A percentile compares a stretch with the other conserved stretches of the same genome.
Evolutionary conservation across 2,113 vertebrate species (phyloP).

Genomic region (Zonotrichia leucophrys): DNA sequence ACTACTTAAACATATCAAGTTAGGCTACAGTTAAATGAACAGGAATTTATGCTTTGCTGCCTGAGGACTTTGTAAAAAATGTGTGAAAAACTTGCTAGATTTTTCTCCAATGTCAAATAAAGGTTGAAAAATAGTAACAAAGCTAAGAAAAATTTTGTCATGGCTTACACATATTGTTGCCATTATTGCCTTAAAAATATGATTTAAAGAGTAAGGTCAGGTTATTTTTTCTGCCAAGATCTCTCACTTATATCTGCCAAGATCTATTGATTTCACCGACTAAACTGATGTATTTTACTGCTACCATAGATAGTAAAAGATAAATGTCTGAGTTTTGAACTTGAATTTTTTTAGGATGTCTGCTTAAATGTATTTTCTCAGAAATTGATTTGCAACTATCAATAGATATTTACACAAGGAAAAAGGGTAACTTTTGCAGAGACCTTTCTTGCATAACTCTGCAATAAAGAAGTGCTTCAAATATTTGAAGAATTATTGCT

Average conservation of each 20-base stretch:
- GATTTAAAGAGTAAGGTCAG: not conserved
- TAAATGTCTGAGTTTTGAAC: not conserved
- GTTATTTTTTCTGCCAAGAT: not conserved
- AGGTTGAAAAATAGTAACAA: not conserved
- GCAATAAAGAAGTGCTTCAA: not conserved
- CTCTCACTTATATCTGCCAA: not conserved
- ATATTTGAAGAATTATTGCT: not conserved
- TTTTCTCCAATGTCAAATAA: not conserved
- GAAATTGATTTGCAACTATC: not conserved
- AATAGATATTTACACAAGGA: not conserved
- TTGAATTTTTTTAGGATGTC: not conserved
- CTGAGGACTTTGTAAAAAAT: not conserved
- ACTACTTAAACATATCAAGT: not conserved
- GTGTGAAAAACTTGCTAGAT: not conserved
- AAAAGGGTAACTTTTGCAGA: not conserved
- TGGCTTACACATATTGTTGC: not conserved
- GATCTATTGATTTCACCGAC: not conserved
- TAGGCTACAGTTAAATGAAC: not conserved
- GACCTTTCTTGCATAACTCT: not conserved
- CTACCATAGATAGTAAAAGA: not conserved
- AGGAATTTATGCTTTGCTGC: not conserved
- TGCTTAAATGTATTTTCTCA: not conserved
- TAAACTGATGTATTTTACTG: not conserved
- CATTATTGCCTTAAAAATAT: not conserved
- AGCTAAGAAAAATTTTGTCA: not conserved